Conservation (phyloP, 2,113 vertebrate species). For the Platanista minor region DNA sequence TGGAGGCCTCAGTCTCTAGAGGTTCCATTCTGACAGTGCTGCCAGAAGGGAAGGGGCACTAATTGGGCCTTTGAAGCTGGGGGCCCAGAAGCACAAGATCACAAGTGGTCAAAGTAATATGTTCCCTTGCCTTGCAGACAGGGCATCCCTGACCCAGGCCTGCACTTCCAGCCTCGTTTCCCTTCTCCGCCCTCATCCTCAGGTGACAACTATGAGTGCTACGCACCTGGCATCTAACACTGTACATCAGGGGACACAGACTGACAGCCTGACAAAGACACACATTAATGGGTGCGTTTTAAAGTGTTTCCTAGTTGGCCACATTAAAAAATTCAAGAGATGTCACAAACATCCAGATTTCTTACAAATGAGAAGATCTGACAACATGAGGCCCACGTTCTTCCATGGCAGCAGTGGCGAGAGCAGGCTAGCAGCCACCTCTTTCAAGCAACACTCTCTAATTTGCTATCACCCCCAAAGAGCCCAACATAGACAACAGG, state of each 20-base stretch:
- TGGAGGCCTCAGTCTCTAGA: not conserved
- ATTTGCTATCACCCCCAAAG: not conserved
- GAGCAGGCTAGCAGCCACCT: not conserved
- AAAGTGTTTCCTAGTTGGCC: not conserved
- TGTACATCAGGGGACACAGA: not conserved
- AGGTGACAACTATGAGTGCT: not conserved
- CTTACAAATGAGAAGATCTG: not conserved
- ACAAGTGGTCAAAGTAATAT: no score
- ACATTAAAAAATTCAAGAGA: not conserved
- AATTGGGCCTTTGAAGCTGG: not conserved
- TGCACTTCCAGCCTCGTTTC: not conserved
- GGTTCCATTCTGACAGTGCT: not conserved
- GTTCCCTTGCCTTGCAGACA: not conserved
- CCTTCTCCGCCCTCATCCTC: not conserved
- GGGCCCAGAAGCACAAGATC: not conserved
- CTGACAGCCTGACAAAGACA: not conserved
- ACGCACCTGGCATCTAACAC: not conserved
- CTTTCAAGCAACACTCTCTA: not conserved
- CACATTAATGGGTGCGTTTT: not conserved
- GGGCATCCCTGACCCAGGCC: no score
- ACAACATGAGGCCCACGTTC: not conserved
- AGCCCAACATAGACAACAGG: not conserved
- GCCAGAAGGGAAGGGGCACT: not conserved
- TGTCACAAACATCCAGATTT: not conserved
- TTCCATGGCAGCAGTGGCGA: accelerated